Evolutionary conservation across 2,888 invertebrate species (phyloP).

Genomic region (Scaptomyza parva): DNA sequence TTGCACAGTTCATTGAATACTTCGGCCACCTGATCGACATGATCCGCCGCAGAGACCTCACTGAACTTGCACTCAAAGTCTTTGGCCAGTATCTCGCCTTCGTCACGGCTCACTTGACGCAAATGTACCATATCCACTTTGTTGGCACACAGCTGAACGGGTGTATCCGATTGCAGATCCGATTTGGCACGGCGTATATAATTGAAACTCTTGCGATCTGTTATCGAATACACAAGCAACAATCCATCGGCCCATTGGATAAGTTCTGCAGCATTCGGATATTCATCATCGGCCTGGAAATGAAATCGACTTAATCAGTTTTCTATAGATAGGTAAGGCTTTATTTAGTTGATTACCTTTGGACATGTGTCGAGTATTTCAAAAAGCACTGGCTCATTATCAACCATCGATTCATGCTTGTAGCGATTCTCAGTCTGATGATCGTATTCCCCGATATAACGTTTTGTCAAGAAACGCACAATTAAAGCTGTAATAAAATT

Average conservation of each 20-base stretch:
- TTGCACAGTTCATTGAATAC: slow-evolving; percentile 94
- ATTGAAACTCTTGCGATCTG: slow-evolving; percentile 93
- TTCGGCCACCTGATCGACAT: slow-evolving; percentile 93
- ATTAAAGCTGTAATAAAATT: slow-evolving; percentile 89
- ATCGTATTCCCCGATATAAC: slow-evolving; percentile 98
- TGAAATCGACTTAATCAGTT: neutral
- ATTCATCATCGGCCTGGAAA: slow-evolving; percentile 88
- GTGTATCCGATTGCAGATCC: slow-evolving; percentile 89
- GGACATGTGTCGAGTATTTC: slow-evolving; percentile 96
- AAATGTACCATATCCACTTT: slow-evolving; percentile 96
- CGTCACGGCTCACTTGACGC: slow-evolving; percentile 93
- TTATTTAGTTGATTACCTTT: slow-evolving; percentile 74
- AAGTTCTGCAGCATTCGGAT: slow-evolving; percentile 89
- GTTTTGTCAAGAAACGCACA: slow-evolving; percentile 95
- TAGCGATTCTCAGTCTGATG: slow-evolving; percentile 97
- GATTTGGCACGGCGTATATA: slow-evolving; percentile 91
- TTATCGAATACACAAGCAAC: slow-evolving; percentile 95
- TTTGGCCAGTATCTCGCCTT: slow-evolving; percentile 94
- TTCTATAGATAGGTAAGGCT: neutral
- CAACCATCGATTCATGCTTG: slow-evolving; percentile 94
- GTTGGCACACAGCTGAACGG: slow-evolving; percentile 94
- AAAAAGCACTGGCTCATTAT: slow-evolving; percentile 94
- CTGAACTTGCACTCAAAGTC: slow-evolving; percentile 95
- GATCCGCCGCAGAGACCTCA: slow-evolving; percentile 95
- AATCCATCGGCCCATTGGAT: slow-evolving; percentile 96